Conservation (phyloP, 2,113 vertebrate species). For the Acanthochromis polyacanthus region DNA sequence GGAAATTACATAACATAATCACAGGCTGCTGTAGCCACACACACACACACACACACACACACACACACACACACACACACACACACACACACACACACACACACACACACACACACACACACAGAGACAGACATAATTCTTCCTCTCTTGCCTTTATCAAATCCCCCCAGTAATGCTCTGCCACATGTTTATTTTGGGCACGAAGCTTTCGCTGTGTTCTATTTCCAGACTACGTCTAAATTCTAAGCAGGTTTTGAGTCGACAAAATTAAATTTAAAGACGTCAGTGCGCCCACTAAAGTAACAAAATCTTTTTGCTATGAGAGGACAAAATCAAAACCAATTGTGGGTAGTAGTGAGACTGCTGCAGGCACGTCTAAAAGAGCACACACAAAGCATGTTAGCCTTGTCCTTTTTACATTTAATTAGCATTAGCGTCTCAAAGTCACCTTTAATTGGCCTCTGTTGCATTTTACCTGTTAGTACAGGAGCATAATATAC, state of each 20-base stretch:
- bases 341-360: too few relatives aligned
- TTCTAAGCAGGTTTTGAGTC: conserved; percentile 7
- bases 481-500: too few relatives aligned
- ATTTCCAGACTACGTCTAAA: not conserved
- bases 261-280: not conserved
- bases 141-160: conserved; percentile 37
- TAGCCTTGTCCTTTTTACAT: too few relatives aligned
- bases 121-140: not conserved
- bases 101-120: conserved; percentile 15
- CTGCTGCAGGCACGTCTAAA: too few relatives aligned
- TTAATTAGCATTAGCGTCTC: too few relatives aligned
- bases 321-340: too few relatives aligned
- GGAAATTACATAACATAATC: conserved; percentile 59
- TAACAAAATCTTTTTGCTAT: not conserved
- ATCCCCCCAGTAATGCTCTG: conserved; percentile 33
- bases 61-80: not conserved
- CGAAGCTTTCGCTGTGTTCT: conserved; percentile 17
- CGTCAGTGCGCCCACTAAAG: not conserved
- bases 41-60: not conserved
- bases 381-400: too few relatives aligned
- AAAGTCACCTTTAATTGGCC: too few relatives aligned
- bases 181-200: conserved; percentile 49
- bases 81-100: conserved; percentile 28
- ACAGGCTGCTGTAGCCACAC: conserved; percentile 32
- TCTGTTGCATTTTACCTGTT: too few relatives aligned